phyloP scores from a whole-genome alignment of 2,113 vertebrate species.

The Athene cunicularia region DNA sequence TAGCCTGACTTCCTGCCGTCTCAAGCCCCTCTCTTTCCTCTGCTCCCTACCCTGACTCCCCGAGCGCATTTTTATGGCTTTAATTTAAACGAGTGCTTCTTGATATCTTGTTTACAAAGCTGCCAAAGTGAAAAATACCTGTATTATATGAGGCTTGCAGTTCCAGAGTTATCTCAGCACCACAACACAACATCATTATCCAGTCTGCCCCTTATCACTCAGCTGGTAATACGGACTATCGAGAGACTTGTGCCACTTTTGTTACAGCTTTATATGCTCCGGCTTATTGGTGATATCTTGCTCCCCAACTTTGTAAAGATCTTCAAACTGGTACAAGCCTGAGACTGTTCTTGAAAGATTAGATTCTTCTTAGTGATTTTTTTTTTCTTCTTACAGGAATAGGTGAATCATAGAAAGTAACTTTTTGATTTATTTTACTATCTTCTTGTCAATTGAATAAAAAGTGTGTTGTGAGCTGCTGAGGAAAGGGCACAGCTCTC shows the following conservation, averaged over 20 bases:
- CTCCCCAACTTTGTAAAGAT: slow-evolving; percentile 59
- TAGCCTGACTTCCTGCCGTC: background rate
- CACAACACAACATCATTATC: slow-evolving; percentile 83
- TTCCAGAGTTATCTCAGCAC: slow-evolving; percentile 81
- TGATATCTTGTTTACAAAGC: slow-evolving; percentile 87
- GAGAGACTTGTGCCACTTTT: slow-evolving; percentile 62
- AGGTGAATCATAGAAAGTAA: slow-evolving; percentile 66
- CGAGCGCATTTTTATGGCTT: slow-evolving; percentile 69
- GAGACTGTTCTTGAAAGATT: slow-evolving; percentile 66
- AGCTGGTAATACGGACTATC: slow-evolving; percentile 62
- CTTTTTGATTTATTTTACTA: slow-evolving; percentile 75
- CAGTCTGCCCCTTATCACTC: slow-evolving; percentile 82
- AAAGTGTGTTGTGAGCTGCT: slow-evolving; percentile 20
- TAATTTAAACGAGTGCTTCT: slow-evolving; percentile 80
- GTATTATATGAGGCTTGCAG: slow-evolving; percentile 81
- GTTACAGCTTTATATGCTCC: slow-evolving; percentile 41
- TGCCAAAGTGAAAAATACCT: slow-evolving; percentile 88
- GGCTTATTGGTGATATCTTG: slow-evolving; percentile 63
- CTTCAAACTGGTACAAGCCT: slow-evolving; percentile 34
- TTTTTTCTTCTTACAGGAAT: background rate
- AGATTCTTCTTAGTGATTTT: slow-evolving; percentile 66
- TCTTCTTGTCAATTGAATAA: slow-evolving; percentile 68
- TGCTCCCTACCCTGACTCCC: background rate
- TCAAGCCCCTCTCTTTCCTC: background rate
- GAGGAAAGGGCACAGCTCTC: background rate